Conservation (phyloP, 2,888 invertebrate species). For the Tachina lurida region DNA sequence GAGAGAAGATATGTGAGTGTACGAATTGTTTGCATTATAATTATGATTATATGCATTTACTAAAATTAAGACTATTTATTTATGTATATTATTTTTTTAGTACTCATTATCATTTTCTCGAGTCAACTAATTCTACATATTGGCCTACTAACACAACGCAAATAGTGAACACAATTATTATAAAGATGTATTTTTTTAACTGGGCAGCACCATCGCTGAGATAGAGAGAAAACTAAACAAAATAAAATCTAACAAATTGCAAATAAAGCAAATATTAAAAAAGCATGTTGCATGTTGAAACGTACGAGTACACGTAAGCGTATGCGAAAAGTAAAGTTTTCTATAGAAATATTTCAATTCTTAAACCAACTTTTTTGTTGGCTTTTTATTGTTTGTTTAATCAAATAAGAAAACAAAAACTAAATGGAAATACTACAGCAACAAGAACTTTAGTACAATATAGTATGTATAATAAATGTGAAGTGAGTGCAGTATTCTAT, state of each 20-base stretch:
- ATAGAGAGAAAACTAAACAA: neutral
- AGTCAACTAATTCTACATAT: too few species aligned
- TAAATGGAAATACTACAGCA: neutral
- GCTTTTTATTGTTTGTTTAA: conserved; percentile 39
- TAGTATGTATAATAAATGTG: neutral
- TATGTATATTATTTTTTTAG: too few species aligned
- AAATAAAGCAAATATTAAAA: conserved; percentile 40
- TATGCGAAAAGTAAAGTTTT: conserved; percentile 9
- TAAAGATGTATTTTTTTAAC: neutral
- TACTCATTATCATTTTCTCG: too few species aligned
- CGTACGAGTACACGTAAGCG: too few species aligned
- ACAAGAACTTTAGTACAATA: conserved; percentile 21
- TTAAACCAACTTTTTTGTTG: conserved; percentile 38
- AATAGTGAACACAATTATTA: too few species aligned
- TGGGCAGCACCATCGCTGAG: neutral
- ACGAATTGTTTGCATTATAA: too few species aligned
- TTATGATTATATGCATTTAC: too few species aligned
- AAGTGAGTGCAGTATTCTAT: conserved; percentile 51
- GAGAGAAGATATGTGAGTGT: too few species aligned
- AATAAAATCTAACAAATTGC: conserved; percentile 43
- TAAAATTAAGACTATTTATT: too few species aligned
- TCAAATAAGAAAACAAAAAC: conserved; percentile 10
- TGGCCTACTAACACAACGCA: too few species aligned
- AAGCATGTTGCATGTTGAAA: conserved; percentile 3
- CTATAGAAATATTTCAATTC: conserved; percentile 53